Evolutionary conservation across 2,888 invertebrate species (phyloP), one percentile per base, ranked within the genome.

Genomic region (Adineta ricciae): DNA sequence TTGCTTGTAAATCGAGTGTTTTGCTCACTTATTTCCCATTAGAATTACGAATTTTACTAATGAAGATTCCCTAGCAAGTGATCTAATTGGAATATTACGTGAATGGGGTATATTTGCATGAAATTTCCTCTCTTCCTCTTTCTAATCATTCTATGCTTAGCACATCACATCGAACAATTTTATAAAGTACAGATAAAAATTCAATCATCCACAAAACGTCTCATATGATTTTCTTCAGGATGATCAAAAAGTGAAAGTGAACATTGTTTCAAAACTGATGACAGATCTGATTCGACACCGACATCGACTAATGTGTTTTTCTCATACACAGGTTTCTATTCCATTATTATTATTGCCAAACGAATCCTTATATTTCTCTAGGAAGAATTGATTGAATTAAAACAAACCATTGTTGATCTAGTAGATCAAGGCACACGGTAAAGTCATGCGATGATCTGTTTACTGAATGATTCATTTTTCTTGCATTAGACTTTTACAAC

Each of bases 341-440:
- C 14, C 78, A 38, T 78, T 41, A 3, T n/a, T n/a, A 41, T 78
- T 78, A 11, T 2, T 41, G n/a, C n/a, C n/a, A n/a, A n/a, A n/a
- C n/a, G n/a, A n/a, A 27, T 78, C 19, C 27, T 46, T 46, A 46
- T 46, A 46, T 16, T 4, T 2, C 19, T 1, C 14, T 78, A 78
- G 78, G 78, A 78, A 78, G 78, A 78, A n/a, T 41, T 78, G n/a
- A 78, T 78, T 78, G 78, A 78, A 41, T n/a, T 78, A 41, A 78
- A 78, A 41, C 78, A 78, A n/a, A 78, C 78, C 24, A 78, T 78
- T 41, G 78, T 78, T 21, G 78, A 78, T 78, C 9, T 41, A 24
- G 41, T 78, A 24, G 78, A 78, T 41, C 38, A 78, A 78, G 78
- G 78, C 24, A 78, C 78, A n/a, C 38, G 78, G 78, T 78, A 78